Conservation (phyloP, 2,113 vertebrate genomes). For the Eurystomus gularis region DNA sequence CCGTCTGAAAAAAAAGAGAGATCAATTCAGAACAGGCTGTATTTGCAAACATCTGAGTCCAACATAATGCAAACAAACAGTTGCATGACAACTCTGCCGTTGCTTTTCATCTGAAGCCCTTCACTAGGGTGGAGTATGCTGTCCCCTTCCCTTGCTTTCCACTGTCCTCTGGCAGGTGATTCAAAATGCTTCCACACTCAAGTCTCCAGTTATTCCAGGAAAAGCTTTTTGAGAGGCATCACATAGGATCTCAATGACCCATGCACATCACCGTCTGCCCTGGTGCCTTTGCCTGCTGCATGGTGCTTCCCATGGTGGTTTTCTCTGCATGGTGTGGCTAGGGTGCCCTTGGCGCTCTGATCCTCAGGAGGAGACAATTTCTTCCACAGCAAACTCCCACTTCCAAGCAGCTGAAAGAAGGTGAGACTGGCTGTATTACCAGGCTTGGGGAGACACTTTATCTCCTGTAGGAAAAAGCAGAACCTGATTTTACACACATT, state of each 20-base stretch:
- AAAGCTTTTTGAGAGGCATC: not conserved
- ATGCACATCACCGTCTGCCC: not conserved
- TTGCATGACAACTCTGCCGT: not conserved
- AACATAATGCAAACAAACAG: slow-evolving; percentile 41
- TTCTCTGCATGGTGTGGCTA: accelerated
- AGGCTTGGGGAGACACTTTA: not conserved
- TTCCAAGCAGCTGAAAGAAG: slow-evolving; percentile 4
- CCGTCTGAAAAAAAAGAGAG: not conserved
- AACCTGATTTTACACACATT: not conserved
- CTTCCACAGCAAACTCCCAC: accelerated
- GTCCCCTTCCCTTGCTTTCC: not conserved
- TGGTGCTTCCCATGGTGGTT: not conserved
- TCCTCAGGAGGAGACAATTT: not conserved
- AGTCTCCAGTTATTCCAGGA: not conserved
- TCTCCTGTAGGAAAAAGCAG: not conserved
- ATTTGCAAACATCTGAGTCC: slow-evolving; percentile 65
- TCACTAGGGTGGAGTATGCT: not conserved
- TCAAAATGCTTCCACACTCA: not conserved
- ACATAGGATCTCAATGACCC: not conserved
- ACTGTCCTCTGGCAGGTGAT: not conserved
- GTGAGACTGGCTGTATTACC: not conserved
- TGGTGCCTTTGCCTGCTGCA: not conserved
- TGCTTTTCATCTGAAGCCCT: not conserved
- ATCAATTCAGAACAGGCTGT: slow-evolving; percentile 36
- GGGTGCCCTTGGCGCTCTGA: not conserved